These are phyloP conservation scores for Leptopilina syphax DNA, from an alignment of 2,888 invertebrate genomes.

Conservation along the genomic window DNA sequence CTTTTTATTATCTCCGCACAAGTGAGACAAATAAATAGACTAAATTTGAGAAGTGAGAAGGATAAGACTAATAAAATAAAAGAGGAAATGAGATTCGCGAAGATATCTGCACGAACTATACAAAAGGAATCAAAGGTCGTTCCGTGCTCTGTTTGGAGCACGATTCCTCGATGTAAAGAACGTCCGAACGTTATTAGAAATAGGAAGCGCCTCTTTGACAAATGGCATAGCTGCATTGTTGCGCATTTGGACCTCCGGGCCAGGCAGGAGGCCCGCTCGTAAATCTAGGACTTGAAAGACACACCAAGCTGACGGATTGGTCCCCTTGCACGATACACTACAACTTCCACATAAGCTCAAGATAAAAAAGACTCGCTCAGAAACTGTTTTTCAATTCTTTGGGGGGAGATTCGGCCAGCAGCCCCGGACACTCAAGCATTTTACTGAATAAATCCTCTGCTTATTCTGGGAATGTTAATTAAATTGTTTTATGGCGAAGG, in stretches of 20 bases:
- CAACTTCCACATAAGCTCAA: background rate
- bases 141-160: slow-evolving; percentile 66
- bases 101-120: slow-evolving; percentile 62
- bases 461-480: too few relatives aligned
- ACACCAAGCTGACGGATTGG: slow-evolving; percentile 56
- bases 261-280: slow-evolving; percentile 65
- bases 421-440: too few relatives aligned
- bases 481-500: too few relatives aligned
- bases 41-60: slow-evolving; percentile 15
- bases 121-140: slow-evolving; percentile 68
- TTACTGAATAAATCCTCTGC: too few relatives aligned
- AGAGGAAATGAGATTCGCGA: slow-evolving; percentile 48
- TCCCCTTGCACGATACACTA: slow-evolving; percentile 29
- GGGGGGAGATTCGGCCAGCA: too few relatives aligned
- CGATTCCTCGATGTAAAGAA: slow-evolving; percentile 55
- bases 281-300: slow-evolving; percentile 67
- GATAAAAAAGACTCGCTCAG: background rate
- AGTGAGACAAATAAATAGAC: slow-evolving; percentile 42
- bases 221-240: slow-evolving; percentile 75
- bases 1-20: background rate
- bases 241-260: slow-evolving; percentile 65
- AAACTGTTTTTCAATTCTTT: background rate
- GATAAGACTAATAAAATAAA: slow-evolving; percentile 43
- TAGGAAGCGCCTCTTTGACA: slow-evolving; percentile 76
- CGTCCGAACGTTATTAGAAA: slow-evolving; percentile 68